Percentiles rank a stretch among this genome's conserved stretches.
phyloP scores from a whole-genome alignment of 2,888 invertebrate genomes.

The Mamestra brassicae region DNA sequence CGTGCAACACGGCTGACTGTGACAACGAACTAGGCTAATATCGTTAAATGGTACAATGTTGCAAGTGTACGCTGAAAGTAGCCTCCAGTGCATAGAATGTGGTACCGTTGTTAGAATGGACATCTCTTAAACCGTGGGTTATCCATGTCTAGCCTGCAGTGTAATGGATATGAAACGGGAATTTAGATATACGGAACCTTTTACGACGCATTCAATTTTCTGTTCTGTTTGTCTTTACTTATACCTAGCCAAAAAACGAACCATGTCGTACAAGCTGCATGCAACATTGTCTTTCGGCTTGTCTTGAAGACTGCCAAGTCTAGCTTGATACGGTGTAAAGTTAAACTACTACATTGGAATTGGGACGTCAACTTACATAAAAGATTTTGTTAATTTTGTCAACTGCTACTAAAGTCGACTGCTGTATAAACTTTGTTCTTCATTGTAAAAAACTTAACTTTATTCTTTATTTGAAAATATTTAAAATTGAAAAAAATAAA shows the following conservation, averaged over 20 bases:
- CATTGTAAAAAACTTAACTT: not conserved
- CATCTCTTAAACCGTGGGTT: slow-evolving; percentile 40
- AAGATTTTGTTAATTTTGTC: not conserved
- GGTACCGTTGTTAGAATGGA: slow-evolving; percentile 59
- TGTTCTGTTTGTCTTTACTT: not conserved
- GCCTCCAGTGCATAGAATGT: slow-evolving; percentile 63
- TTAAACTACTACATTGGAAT: slow-evolving; percentile 4
- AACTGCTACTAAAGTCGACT: too few species aligned
- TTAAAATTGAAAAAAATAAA: not conserved
- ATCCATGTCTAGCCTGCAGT: slow-evolving; percentile 9
- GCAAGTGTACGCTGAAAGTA: slow-evolving; percentile 70
- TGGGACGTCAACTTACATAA: not conserved
- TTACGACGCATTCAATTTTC: slow-evolving; percentile 36
- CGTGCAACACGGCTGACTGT: slow-evolving; percentile 70
- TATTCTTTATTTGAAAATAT: not conserved
- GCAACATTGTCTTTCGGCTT: slow-evolving; percentile 16
- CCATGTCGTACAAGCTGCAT: not conserved
- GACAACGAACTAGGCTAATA: slow-evolving; percentile 78
- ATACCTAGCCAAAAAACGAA: slow-evolving; percentile 22
- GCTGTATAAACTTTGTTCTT: not conserved
- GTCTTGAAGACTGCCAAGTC: slow-evolving; percentile 7
- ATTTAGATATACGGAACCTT: slow-evolving; percentile 11
- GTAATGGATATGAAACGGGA: slow-evolving; percentile 5
- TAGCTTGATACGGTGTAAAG: slow-evolving; percentile 6
- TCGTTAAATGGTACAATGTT: slow-evolving; percentile 83